Percentiles rank a stretch among this genome's conserved stretches.
These are phyloP conservation scores for Mohoua ochrocephala DNA, from an alignment of 2,113 vertebrate genomes.

Conservation along the genomic window DNA sequence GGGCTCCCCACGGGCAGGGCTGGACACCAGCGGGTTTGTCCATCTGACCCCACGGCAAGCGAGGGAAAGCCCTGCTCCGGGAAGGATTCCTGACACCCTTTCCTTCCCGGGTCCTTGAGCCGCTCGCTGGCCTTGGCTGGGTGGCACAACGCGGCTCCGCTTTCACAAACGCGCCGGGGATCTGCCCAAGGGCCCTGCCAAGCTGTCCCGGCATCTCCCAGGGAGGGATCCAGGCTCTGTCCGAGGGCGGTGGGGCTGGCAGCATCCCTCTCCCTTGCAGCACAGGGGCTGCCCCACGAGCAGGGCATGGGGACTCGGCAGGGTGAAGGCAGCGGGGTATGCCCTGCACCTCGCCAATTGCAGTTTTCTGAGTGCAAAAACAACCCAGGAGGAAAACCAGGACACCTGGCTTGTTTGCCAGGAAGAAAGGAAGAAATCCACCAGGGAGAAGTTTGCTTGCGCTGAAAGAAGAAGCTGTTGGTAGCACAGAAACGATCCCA, in stretches of 20 bases:
- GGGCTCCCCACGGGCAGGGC: rapidly evolving
- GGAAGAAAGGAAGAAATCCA: neutral
- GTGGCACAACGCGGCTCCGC: rapidly evolving
- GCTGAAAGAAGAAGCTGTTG: neutral
- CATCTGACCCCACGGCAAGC: rapidly evolving
- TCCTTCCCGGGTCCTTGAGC: rapidly evolving
- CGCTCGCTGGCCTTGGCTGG: neutral
- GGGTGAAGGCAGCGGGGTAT: rapidly evolving
- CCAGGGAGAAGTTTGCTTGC: neutral
- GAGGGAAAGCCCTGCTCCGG: neutral
- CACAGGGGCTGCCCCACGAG: neutral
- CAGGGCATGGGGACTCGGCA: rapidly evolving
- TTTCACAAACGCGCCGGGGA: rapidly evolving
- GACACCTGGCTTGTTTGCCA: neutral
- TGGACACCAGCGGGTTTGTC: rapidly evolving
- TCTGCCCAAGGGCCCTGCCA: neutral
- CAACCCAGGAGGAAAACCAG: neutral
- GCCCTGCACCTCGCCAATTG: rapidly evolving
- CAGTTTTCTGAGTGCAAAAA: neutral
- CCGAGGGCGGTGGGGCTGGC: rapidly evolving
- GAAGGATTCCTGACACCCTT: neutral
- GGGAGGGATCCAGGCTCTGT: neutral
- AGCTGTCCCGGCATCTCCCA: neutral
- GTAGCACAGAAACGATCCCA: neutral
- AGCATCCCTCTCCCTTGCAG: neutral